A percentile compares a stretch with the other conserved stretches of the same genome.
Evolutionary conservation across 2,113 vertebrate genomes (phyloP).

Genomic region (Oryctolagus cuniculus): mOryCun1.1 NC_091453.1:74945501-74946000

Average conservation of each 20-base stretch:
- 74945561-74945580: constrained; percentile 11
- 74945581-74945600: constrained; percentile 38
- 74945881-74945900: constrained; percentile 56
- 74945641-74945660: constrained; percentile 24
- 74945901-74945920: constrained; percentile 54
- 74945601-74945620: constrained; percentile 9
- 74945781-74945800: constrained; percentile 10
- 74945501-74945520: neutral
- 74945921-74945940: constrained; percentile 63
- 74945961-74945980: constrained; percentile 12
- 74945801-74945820: neutral
- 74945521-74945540: neutral
- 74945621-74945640: neutral
- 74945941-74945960: constrained; percentile 56
- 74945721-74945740: neutral
- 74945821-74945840: neutral
- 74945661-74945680: constrained; percentile 23
- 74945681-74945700: neutral
- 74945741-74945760: neutral
- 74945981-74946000: constrained; percentile 56
- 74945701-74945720: neutral
- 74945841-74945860: neutral
- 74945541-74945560: constrained; percentile 25
- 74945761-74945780: neutral
- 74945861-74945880: constrained; percentile 28